These are phyloP conservation scores for Panzeria rudis DNA, from an alignment of 2,888 invertebrate species.

Conservation along the genomic window DNA sequence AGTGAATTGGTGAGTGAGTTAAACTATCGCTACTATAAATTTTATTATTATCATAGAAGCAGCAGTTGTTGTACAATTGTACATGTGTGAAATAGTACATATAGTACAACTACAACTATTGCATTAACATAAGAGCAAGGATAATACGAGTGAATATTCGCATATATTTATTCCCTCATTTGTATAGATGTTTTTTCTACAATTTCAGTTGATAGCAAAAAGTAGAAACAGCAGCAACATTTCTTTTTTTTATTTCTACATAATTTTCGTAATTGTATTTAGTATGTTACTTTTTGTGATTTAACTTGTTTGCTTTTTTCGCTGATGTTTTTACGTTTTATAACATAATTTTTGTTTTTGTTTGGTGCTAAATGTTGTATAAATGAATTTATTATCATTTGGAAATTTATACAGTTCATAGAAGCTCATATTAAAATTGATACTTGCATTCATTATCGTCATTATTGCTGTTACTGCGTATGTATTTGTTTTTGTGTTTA, in stretches of 20 bases:
- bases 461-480: background rate
- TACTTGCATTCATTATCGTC: constrained; percentile 33
- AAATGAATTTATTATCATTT: constrained; percentile 65
- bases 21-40: constrained; percentile 11
- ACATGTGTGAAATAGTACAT: constrained; percentile 24
- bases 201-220: background rate
- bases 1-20: constrained; percentile 31
- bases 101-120: constrained; percentile 16
- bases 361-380: constrained; percentile 60
- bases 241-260: background rate
- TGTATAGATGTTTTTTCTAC: background rate
- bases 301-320: constrained; percentile 17
- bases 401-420: constrained; percentile 53
- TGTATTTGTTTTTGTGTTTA: constrained; percentile 47
- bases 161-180: background rate
- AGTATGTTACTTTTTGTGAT: constrained; percentile 32
- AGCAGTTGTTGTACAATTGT: background rate
- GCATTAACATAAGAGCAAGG: constrained; percentile 28
- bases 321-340: constrained; percentile 5
- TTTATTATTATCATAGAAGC: constrained; percentile 36
- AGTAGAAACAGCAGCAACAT: background rate
- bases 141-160: background rate
- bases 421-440: constrained; percentile 28
- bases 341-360: constrained; percentile 27
- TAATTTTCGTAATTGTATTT: constrained; percentile 46